Percentiles rank a stretch among this genome's conserved stretches.
These are phyloP conservation scores for Hoplostethus mediterraneus DNA, from an alignment of 2,797 vertebrate species.

Conservation along the genomic window DNA sequence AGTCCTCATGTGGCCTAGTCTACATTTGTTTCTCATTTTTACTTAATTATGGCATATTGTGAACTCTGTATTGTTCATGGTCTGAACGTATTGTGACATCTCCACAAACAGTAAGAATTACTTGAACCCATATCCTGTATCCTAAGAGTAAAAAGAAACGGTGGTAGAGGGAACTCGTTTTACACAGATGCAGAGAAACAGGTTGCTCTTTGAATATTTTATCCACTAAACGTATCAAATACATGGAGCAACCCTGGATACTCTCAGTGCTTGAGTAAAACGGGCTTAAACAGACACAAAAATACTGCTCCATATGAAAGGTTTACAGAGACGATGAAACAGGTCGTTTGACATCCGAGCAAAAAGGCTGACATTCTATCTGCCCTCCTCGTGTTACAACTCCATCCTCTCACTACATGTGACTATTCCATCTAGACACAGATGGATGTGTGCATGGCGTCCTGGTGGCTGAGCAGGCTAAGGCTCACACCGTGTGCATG, in stretches of 20 bases:
- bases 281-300: conserved; percentile 26
- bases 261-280: not conserved
- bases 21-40: conserved; percentile 13
- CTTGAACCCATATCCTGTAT: conserved; percentile 17
- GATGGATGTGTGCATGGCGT: conserved; percentile 31
- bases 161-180: not conserved
- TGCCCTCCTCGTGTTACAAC: conserved; percentile 55
- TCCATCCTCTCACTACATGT: conserved; percentile 54
- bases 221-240: conserved; percentile 12
- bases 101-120: not conserved
- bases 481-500: not conserved
- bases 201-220: conserved; percentile 9
- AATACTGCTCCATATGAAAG: conserved; percentile 42
- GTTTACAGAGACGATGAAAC: conserved; percentile 35
- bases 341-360: conserved; percentile 3
- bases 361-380: conserved; percentile 39
- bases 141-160: conserved; percentile 14
- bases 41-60: not conserved
- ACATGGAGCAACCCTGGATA: conserved; percentile 20
- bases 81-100: not conserved
- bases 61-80: not conserved
- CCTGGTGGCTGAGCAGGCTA: not conserved
- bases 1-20: not conserved
- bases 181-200: not conserved
- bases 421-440: conserved; percentile 38